phyloP scores from a whole-genome alignment of 2,113 vertebrate species.

The Amazona guildingii region DNA sequence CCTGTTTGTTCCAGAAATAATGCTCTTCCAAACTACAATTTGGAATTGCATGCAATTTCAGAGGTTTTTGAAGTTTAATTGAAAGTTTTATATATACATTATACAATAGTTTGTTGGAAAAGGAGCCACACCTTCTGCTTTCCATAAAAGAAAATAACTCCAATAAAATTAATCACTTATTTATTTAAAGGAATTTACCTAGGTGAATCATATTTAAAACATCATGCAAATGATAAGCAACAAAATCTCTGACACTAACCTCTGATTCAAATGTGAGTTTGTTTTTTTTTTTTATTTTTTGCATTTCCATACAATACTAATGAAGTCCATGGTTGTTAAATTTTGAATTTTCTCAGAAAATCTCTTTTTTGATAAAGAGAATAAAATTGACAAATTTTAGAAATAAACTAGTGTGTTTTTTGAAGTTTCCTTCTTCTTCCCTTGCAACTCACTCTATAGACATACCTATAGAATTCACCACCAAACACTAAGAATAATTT shows the following conservation, averaged over 20 bases:
- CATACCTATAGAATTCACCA: not conserved
- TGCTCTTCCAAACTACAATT: not conserved
- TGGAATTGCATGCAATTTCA: not conserved
- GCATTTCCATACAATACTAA: not conserved
- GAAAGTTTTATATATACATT: not conserved
- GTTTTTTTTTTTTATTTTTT: not conserved
- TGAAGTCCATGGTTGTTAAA: not conserved
- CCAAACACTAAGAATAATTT: not conserved
- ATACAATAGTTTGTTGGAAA: not conserved
- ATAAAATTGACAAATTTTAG: not conserved
- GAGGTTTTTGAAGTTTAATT: not conserved
- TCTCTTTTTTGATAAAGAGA: not conserved
- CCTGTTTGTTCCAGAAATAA: not conserved
- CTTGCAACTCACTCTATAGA: not conserved
- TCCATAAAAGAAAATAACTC: not conserved
- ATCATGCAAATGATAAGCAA: not conserved
- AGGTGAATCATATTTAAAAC: not conserved
- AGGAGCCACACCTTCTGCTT: not conserved
- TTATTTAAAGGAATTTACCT: not conserved
- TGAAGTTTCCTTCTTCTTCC: not conserved
- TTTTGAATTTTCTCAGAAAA: not conserved
- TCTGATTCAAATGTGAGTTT: not conserved
- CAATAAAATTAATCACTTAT: not conserved
- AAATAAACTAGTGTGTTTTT: not conserved
- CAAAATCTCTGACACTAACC: not conserved